Conservation (phyloP, 2,113 vertebrate genomes). For the Lepus timidus region DNA sequence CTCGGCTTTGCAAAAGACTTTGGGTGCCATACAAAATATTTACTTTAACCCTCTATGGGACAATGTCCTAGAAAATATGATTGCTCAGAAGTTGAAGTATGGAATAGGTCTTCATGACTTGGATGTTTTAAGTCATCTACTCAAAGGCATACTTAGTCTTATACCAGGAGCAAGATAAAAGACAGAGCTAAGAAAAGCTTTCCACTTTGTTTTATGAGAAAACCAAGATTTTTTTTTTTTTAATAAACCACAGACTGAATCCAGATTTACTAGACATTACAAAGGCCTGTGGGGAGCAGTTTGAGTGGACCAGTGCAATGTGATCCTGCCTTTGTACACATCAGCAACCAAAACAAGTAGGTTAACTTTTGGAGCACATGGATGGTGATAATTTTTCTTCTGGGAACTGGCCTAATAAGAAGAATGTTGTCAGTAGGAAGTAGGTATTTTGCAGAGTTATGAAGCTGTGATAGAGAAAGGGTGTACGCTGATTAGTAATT, state of each 20-base stretch:
- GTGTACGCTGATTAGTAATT: not conserved
- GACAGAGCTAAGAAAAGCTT: constrained; percentile 47
- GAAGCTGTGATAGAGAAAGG: not conserved
- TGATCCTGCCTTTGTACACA: not conserved
- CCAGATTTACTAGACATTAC: not conserved
- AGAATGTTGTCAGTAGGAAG: not conserved
- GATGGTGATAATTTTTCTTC: constrained; percentile 20
- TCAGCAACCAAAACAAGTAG: not conserved
- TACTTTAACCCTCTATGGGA: constrained; percentile 43
- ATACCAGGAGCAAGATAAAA: constrained; percentile 34
- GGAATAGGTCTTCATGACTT: constrained; percentile 28
- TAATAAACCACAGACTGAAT: not conserved
- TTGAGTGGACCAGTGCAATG: not conserved
- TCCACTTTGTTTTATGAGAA: constrained; percentile 47
- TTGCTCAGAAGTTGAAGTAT: constrained; percentile 43
- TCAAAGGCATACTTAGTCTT: constrained; percentile 39
- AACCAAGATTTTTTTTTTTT: not conserved
- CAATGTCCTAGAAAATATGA: constrained; percentile 53
- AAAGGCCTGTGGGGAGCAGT: not conserved
- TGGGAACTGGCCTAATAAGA: constrained; percentile 39
- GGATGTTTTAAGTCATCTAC: constrained; percentile 2
- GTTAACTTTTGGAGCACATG: not conserved
- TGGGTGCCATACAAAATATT: constrained; percentile 67
- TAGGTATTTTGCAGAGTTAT: not conserved
- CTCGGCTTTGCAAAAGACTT: constrained; percentile 54